Percentiles rank a stretch among this genome's conserved stretches.
phyloP scores from a whole-genome alignment of 2,888 invertebrate species.

The Gandaritis pyraliata region DNA sequence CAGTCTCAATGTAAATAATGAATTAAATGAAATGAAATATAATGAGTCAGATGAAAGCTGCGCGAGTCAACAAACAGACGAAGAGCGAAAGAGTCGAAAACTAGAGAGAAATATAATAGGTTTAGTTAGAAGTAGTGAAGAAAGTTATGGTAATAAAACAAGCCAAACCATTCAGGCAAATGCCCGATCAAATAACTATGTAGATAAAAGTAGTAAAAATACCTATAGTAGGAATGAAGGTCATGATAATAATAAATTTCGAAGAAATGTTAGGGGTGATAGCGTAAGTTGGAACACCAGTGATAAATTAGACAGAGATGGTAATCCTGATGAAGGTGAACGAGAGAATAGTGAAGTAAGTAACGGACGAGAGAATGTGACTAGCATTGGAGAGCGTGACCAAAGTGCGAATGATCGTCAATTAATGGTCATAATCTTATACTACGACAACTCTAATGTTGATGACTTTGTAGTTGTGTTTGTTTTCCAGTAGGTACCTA shows the following conservation, averaged over 20 bases:
- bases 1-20: constrained; percentile 11
- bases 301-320: constrained; percentile 36
- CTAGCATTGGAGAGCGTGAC: constrained; percentile 49
- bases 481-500: constrained; percentile 53
- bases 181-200: constrained; percentile 17
- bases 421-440: constrained; percentile 70
- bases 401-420: constrained; percentile 61
- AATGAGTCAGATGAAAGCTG: constrained; percentile 11
- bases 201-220: constrained; percentile 31
- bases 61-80: not conserved
- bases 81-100: constrained; percentile 32
- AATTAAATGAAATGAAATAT: constrained; percentile 4
- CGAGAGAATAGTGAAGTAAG: constrained; percentile 57
- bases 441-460: constrained; percentile 52
- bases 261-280: constrained; percentile 29
- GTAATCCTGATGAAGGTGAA: constrained; percentile 43
- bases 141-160: constrained; percentile 32
- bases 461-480: constrained; percentile 60
- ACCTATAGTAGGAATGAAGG: constrained; percentile 18
- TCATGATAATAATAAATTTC: constrained; percentile 27
- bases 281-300: constrained; percentile 30
- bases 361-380: constrained; percentile 65
- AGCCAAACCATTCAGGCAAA: constrained; percentile 28
- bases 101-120: constrained; percentile 39
- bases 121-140: constrained; percentile 37